These are phyloP conservation scores for Arenicola marina DNA, from an alignment of 2,888 invertebrate species.

Conservation along the genomic window DNA sequence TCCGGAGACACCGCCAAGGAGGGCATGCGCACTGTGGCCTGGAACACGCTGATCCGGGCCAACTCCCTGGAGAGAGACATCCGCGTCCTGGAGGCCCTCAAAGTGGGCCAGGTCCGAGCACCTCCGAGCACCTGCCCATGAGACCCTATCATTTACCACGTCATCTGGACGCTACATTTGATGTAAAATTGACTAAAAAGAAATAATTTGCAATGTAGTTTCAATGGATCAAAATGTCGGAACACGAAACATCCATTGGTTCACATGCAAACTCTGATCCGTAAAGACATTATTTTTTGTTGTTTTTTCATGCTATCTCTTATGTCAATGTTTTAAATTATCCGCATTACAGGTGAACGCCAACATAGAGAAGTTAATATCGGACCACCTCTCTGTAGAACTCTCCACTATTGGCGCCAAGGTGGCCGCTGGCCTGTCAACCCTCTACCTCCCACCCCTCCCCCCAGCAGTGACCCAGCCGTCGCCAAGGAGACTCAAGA, in stretches of 20 bases:
- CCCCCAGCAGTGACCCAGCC: constrained; percentile 35
- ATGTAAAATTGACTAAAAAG: too few relatives aligned
- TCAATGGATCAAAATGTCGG: too few relatives aligned
- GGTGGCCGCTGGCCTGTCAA: constrained; percentile 46
- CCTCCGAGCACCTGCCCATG: neutral
- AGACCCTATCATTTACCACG: neutral
- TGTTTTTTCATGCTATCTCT: neutral
- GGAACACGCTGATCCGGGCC: constrained; percentile 51
- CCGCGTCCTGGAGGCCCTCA: constrained; percentile 56
- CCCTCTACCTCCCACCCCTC: constrained; percentile 51
- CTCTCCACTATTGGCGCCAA: constrained; percentile 46
- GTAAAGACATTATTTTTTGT: neutral
- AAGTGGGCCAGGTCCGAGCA: constrained; percentile 53
- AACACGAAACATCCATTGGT: too few relatives aligned
- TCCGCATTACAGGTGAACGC: constrained; percentile 39
- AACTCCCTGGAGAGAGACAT: constrained; percentile 52
- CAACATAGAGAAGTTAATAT: constrained; percentile 43
- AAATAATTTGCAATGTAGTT: too few relatives aligned
- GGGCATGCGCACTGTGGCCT: constrained; percentile 51
- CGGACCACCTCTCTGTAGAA: constrained; percentile 29
- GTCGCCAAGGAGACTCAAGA: neutral
- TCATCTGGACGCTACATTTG: too few relatives aligned
- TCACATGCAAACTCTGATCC: too few relatives aligned
- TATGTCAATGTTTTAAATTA: neutral
- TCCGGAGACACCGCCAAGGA: constrained; percentile 45